Percentiles rank a stretch among this genome's conserved stretches.
Conservation (phyloP, 2,113 vertebrate genomes). For the Myiopsitta monachus region DNA sequence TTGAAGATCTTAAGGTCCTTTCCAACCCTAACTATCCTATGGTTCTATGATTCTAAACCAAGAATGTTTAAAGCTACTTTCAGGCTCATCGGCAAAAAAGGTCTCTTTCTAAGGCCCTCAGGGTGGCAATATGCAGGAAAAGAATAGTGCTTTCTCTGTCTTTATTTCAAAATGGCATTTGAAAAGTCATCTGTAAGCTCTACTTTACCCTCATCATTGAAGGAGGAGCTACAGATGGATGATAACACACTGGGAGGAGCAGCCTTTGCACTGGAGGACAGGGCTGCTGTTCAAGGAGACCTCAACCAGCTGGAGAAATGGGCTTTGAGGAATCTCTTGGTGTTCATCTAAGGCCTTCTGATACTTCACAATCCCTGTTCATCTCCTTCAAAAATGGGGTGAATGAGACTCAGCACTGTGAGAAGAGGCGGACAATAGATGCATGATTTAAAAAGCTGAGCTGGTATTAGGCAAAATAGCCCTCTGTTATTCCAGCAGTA, state of each 20-base stretch:
- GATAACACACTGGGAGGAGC: neutral
- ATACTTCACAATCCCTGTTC: neutral
- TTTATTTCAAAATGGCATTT: neutral
- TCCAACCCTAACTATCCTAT: no score
- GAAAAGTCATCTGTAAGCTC: neutral
- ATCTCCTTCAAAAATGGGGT: neutral
- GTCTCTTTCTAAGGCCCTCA: neutral
- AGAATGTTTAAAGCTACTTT: neutral
- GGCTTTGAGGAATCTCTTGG: neutral
- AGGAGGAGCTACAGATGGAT: neutral
- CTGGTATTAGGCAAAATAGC: neutral
- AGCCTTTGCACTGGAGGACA: accelerated
- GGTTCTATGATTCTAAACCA: neutral
- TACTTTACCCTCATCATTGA: neutral
- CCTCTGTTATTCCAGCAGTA: neutral
- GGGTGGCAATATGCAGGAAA: neutral
- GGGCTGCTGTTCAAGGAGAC: neutral
- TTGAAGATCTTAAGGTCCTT: no score
- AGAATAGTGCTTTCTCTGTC: neutral
- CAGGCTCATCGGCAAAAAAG: neutral
- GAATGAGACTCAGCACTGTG: neutral
- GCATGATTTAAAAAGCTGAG: neutral
- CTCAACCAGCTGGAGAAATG: neutral
- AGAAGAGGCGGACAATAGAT: neutral
- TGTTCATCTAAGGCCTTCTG: neutral